These are phyloP conservation scores for Marmota flaviventris DNA, from an alignment of 2,113 vertebrate genomes.

Conservation along the genomic window DNA sequence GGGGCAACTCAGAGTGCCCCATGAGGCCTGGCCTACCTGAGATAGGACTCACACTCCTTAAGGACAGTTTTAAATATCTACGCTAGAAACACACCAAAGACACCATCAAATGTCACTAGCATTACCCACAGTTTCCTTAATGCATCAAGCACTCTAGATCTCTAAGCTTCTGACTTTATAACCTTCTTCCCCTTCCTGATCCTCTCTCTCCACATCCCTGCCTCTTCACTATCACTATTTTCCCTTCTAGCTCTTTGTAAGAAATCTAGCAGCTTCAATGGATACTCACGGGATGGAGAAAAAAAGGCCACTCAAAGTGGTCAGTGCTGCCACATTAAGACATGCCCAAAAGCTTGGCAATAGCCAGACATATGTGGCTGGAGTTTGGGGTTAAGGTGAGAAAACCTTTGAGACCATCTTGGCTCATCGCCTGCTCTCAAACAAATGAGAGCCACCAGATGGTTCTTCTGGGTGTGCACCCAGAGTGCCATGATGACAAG, in stretches of 20 bases:
- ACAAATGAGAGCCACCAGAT: not conserved
- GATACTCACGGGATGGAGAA: slow-evolving; percentile 69
- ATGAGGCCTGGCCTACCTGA: too few species aligned
- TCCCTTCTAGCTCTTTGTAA: not conserved
- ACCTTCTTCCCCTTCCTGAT: too few species aligned
- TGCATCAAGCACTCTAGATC: too few species aligned
- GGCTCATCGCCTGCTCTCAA: not conserved
- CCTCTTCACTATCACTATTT: not conserved
- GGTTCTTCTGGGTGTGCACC: not conserved
- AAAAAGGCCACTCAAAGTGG: slow-evolving; percentile 73
- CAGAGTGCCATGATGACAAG: not conserved
- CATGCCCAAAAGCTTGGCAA: slow-evolving; percentile 46
- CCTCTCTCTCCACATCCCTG: too few species aligned
- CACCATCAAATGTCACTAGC: too few species aligned
- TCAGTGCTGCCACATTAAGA: slow-evolving; percentile 47
- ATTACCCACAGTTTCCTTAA: too few species aligned
- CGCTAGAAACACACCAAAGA: too few species aligned
- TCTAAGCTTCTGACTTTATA: too few species aligned
- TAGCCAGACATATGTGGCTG: not conserved
- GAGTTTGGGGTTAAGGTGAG: not conserved
- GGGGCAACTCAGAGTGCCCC: too few species aligned
- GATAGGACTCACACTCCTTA: too few species aligned
- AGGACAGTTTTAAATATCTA: too few species aligned
- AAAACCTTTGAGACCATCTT: not conserved
- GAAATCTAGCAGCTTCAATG: not conserved